A percentile compares a stretch with the other conserved stretches of the same genome.
These are phyloP conservation scores for Batillaria attramentaria DNA, from an alignment of 1,140 invertebrate species.

Conservation along the genomic window DNA sequence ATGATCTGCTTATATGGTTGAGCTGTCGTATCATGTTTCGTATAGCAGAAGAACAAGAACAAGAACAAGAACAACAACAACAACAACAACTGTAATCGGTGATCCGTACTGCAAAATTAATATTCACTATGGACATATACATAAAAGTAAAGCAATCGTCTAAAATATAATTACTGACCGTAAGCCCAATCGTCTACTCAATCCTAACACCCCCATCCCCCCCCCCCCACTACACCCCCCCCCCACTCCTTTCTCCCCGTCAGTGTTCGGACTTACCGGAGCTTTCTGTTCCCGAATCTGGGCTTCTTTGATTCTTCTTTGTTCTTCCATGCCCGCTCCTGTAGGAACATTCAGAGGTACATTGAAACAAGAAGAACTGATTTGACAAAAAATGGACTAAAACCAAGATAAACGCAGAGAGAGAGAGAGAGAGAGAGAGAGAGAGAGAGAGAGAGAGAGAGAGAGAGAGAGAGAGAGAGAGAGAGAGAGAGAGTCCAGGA, in stretches of 20 bases:
- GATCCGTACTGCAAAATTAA: not conserved
- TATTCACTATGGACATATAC: not conserved
- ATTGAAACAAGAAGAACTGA: not conserved
- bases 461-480: not conserved
- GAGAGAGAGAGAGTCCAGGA: not conserved
- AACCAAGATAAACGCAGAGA: not conserved
- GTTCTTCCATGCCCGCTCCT: constrained; percentile 53
- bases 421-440: no score
- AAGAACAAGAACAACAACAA: not conserved
- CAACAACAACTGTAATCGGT: not conserved
- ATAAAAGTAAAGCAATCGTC: not conserved
- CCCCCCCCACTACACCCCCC: not conserved
- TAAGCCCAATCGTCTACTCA: not conserved
- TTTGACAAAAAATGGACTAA: not conserved
- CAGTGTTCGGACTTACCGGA: constrained; percentile 43
- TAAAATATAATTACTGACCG: not conserved
- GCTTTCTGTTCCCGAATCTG: constrained; percentile 43
- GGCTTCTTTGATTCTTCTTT: constrained; percentile 51
- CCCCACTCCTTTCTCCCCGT: not conserved
- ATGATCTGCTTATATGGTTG: no score
- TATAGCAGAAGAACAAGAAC: not conserved
- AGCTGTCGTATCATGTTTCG: not conserved
- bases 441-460: no score
- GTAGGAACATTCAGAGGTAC: constrained; percentile 22
- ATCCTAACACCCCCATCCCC: not conserved